These are phyloP conservation scores for Drosophila simulans DNA, from an alignment of 1,140 invertebrate genomes.

Conservation along the genomic window DNA sequence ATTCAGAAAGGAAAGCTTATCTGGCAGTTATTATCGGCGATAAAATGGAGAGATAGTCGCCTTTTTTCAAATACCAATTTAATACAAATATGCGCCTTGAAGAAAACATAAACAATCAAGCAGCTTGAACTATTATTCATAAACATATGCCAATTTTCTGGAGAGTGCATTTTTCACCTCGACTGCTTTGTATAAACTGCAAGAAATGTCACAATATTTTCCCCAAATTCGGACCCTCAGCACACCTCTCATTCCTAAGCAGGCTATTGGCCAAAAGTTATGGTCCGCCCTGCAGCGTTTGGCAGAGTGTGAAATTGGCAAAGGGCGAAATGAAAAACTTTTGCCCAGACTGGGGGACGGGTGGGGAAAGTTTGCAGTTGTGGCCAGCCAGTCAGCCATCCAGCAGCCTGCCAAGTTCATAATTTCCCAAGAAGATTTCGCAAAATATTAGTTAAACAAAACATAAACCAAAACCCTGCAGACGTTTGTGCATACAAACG, in stretches of 20 bases:
- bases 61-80: neutral
- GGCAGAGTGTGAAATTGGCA: constrained; percentile 81
- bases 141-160: neutral
- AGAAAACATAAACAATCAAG: neutral
- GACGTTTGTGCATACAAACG: constrained; percentile 81
- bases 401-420: constrained; percentile 59
- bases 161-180: constrained; percentile 1
- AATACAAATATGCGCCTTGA: no score
- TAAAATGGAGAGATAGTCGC: neutral
- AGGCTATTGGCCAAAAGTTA: constrained; percentile 62
- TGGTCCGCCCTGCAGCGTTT: constrained; percentile 71
- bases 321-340: constrained; percentile 78
- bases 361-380: constrained; percentile 13
- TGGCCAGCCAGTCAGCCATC: constrained; percentile 12
- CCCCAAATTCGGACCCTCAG: constrained; percentile 32
- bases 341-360: constrained; percentile 31
- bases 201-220: constrained; percentile 44
- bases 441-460: constrained; percentile 83
- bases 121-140: neutral
- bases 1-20: constrained; percentile 27
- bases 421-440: constrained; percentile 74
- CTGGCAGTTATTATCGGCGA: constrained; percentile 8
- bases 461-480: constrained; percentile 80
- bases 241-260: constrained; percentile 39
- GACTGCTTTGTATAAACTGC: constrained; percentile 5